Evolutionary conservation across 2,113 vertebrate genomes (phyloP).

Genomic region (Protomyctophum bolini): DNA sequence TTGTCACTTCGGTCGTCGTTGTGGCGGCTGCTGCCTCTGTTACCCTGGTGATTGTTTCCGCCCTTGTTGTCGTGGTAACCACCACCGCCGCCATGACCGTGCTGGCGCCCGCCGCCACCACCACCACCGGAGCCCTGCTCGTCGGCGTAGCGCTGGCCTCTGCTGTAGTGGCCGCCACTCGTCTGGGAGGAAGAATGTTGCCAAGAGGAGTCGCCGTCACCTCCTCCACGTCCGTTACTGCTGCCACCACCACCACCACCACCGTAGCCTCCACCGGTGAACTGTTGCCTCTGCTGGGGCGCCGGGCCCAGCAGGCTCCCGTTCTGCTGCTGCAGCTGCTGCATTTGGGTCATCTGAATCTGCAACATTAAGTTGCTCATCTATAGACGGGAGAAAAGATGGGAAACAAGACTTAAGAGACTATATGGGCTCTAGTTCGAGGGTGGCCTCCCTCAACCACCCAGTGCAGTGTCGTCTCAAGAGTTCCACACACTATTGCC

Average conservation of each 20-base stretch:
- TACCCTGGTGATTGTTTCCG: slow-evolving; percentile 42
- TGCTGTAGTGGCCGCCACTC: slow-evolving; percentile 62
- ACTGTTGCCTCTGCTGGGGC: slow-evolving; percentile 47
- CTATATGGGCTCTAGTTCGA: no score
- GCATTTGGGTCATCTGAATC: slow-evolving; percentile 75
- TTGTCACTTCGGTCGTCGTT: slow-evolving; percentile 74
- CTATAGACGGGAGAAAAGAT: slow-evolving; percentile 60
- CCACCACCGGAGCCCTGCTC: slow-evolving; percentile 61
- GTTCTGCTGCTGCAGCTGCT: slow-evolving; percentile 66
- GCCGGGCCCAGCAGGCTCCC: slow-evolving; percentile 49
- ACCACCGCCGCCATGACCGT: slow-evolving; percentile 12
- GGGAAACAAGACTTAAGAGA: neutral
- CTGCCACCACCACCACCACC: slow-evolving; percentile 37
- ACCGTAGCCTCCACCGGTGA: slow-evolving; percentile 35
- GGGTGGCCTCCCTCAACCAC: no score
- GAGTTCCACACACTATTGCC: no score
- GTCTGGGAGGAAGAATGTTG: slow-evolving; percentile 62
- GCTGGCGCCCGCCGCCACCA: neutral
- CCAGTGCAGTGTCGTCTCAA: no score
- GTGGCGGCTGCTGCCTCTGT: slow-evolving; percentile 74
- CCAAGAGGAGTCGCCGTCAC: slow-evolving; percentile 55
- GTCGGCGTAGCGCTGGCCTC: slow-evolving; percentile 67
- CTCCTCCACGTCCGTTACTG: neutral
- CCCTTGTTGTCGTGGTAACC: slow-evolving; percentile 42
- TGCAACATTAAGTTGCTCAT: slow-evolving; percentile 80